Evolutionary conservation across 2,797 vertebrate genomes (phyloP).

Genomic region (Melanotaenia pygmaea): DNA sequence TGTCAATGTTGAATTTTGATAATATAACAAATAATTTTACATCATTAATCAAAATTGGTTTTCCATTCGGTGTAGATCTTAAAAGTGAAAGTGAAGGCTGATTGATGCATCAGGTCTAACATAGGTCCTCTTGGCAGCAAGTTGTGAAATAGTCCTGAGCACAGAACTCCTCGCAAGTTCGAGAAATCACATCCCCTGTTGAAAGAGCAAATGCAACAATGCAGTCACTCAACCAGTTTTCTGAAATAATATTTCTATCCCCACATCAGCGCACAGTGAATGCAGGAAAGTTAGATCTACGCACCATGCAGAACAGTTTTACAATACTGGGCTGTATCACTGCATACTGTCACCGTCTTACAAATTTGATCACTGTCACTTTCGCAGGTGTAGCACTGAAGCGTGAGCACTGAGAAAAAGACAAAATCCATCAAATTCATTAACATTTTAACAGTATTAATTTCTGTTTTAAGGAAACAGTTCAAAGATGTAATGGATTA

Average conservation of each 20-base stretch:
- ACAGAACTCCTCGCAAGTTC: conserved; percentile 64
- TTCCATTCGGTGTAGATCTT: background rate
- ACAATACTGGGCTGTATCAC: conserved; percentile 34
- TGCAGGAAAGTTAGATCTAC: background rate
- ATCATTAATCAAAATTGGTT: background rate
- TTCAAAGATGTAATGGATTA: background rate
- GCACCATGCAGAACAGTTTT: conserved; percentile 38
- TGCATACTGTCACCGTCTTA: conserved; percentile 37
- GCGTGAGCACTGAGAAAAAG: conserved; percentile 54
- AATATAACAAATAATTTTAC: conserved; percentile 1
- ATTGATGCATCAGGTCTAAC: background rate
- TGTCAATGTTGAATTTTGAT: background rate
- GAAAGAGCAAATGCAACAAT: conserved; percentile 2
- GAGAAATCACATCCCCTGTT: conserved; percentile 8
- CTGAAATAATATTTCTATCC: background rate
- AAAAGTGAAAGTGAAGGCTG: background rate
- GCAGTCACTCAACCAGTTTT: background rate
- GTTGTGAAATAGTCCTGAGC: background rate
- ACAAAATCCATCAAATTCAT: conserved; percentile 7
- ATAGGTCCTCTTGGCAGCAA: conserved; percentile 56
- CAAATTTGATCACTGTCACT: conserved; percentile 24
- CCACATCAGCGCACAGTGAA: background rate
- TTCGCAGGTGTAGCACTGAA: conserved; percentile 64
- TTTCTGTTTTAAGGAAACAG: background rate
- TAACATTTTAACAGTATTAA: no score